phyloP scores from a whole-genome alignment of 2,888 invertebrate genomes.

The Ligdia adustata region DNA sequence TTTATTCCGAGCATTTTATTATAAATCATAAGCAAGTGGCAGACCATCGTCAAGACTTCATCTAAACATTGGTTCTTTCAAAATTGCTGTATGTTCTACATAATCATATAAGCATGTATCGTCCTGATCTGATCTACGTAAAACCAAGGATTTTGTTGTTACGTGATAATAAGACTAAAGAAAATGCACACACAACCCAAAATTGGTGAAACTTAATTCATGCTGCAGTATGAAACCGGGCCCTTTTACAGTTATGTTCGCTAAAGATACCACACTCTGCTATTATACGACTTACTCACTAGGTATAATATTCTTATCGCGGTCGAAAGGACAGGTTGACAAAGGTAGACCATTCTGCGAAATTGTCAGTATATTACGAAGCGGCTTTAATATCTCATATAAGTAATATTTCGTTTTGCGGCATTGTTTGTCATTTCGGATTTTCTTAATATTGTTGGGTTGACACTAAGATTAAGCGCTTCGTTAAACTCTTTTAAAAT shows the following conservation, averaged over 20 bases:
- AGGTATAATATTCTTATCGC: not conserved
- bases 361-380: constrained; percentile 23
- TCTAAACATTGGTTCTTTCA: no score
- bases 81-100: no score
- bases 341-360: constrained; percentile 29
- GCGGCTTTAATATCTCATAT: constrained; percentile 20
- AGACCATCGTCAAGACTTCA: no score
- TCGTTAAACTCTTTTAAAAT: not conserved
- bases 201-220: no score
- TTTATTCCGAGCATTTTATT: no score
- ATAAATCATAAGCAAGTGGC: no score
- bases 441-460: constrained; percentile 10
- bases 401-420: constrained; percentile 27
- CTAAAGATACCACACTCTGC: not conserved
- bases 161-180: no score
- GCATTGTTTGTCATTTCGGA: constrained; percentile 22
- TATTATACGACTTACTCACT: not conserved
- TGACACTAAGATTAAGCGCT: constrained; percentile 16
- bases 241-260: constrained; percentile 1
- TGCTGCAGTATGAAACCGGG: no score
- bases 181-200: no score
- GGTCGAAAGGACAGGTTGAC: constrained; percentile 25
- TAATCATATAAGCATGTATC: no score
- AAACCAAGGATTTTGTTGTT: no score
- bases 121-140: no score